A percentile compares a stretch with the other conserved stretches of the same genome.
phyloP scores from a whole-genome alignment of 2,113 vertebrate genomes.

The Pachycephala philippinensis region DNA sequence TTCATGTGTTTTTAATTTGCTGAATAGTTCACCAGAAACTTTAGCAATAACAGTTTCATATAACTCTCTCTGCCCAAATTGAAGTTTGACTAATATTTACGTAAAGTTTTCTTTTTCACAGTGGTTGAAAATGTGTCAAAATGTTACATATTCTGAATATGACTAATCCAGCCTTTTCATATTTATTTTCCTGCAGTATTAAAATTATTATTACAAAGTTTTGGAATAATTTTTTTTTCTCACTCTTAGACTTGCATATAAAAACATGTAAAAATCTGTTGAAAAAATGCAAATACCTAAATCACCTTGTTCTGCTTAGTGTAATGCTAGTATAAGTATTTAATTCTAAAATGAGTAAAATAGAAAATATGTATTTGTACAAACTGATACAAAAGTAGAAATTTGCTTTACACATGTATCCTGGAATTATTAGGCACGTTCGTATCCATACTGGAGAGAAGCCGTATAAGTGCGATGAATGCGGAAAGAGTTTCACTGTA shows the following conservation, averaged over 20 bases:
- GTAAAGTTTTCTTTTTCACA: neutral
- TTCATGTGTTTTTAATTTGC: neutral
- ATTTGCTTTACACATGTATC: neutral
- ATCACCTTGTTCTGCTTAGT: neutral
- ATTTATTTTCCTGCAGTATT: neutral
- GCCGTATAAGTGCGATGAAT: slow-evolving; percentile 88
- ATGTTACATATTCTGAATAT: neutral
- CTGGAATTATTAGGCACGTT: slow-evolving; percentile 77
- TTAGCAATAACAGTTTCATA: neutral
- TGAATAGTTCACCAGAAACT: neutral
- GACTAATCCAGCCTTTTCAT: neutral
- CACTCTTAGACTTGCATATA: neutral
- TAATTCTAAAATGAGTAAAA: neutral
- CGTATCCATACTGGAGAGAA: slow-evolving; percentile 91
- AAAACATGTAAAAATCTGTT: neutral
- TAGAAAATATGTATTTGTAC: neutral
- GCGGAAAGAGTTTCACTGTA: slow-evolving; percentile 92
- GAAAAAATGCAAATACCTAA: neutral
- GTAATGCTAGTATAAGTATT: neutral
- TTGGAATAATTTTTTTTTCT: neutral
- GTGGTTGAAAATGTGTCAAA: neutral
- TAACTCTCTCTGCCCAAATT: neutral
- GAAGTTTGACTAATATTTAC: neutral
- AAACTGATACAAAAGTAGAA: neutral
- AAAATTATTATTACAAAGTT: neutral